These are phyloP conservation scores for Drosophila virilis DNA, from an alignment of 1,140 invertebrate genomes.

Conservation along the genomic window DNA sequence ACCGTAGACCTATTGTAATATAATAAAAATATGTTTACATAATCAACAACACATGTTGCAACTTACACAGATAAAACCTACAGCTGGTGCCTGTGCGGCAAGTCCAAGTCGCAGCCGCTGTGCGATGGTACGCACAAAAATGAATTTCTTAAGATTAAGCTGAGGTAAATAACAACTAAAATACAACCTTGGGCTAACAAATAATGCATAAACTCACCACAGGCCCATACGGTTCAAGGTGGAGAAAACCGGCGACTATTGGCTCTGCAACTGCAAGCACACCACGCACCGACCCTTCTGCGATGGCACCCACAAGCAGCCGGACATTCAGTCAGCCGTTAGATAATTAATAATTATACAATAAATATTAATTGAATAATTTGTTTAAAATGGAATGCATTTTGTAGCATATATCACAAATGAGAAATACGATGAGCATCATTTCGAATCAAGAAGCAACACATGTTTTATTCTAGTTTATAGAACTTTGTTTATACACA, in stretches of 20 bases:
- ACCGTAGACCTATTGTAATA: background rate
- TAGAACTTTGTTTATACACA: conserved; percentile 46
- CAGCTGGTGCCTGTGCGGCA: conserved; percentile 96
- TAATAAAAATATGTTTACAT: conserved; percentile 61
- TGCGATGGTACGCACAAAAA: conserved; percentile 96
- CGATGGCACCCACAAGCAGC: conserved; percentile 96
- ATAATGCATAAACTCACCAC: conserved; percentile 26
- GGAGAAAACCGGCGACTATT: conserved; percentile 96
- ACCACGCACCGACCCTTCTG: conserved; percentile 97
- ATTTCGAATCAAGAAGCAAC: conserved; percentile 77
- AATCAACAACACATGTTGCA: conserved; percentile 53
- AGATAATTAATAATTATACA: conserved; percentile 53
- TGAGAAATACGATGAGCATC: conserved; percentile 44
- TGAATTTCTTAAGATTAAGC: conserved; percentile 89
- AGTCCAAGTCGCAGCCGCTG: conserved; percentile 95
- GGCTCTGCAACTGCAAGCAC: conserved; percentile 99
- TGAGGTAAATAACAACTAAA: conserved; percentile 84
- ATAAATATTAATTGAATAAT: background rate
- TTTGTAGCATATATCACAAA: conserved; percentile 27
- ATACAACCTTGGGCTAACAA: background rate
- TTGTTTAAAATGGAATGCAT: conserved; percentile 26
- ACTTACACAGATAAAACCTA: conserved; percentile 90
- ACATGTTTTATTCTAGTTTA: conserved; percentile 65
- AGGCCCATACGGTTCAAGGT: conserved; percentile 94
- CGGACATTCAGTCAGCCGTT: conserved; percentile 87